These are phyloP conservation scores for Scarus forsteni DNA, from an alignment of 2,797 vertebrate genomes.

Conservation along the genomic window DNA sequence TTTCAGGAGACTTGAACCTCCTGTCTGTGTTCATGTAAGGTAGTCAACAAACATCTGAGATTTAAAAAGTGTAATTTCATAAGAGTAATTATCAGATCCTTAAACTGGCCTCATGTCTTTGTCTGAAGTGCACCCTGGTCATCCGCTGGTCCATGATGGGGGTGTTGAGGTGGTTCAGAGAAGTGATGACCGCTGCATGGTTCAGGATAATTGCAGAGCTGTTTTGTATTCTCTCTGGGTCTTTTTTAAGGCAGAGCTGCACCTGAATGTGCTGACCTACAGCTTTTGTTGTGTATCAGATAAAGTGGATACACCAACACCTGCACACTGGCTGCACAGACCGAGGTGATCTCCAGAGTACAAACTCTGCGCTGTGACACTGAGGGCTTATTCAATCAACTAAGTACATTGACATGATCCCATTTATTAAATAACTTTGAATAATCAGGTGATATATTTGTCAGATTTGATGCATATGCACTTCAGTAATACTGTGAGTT, in stretches of 20 bases:
- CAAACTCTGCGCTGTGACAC: background rate
- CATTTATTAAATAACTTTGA: too few species aligned
- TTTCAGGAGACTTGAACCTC: too few species aligned
- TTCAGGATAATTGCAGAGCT: conserved; percentile 27
- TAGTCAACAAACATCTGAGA: conserved; percentile 14
- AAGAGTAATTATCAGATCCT: conserved; percentile 10
- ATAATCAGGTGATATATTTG: too few species aligned
- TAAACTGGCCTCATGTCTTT: conserved; percentile 19
- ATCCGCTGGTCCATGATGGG: background rate
- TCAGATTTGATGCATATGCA: too few species aligned
- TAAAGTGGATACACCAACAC: conserved; percentile 41
- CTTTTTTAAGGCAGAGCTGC: background rate
- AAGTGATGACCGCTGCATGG: conserved; percentile 8
- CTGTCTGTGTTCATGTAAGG: conserved; percentile 6
- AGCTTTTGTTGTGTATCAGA: conserved; percentile 46
- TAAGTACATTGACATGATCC: too few species aligned
- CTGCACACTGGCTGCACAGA: conserved; percentile 1
- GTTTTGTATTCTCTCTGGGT: conserved; percentile 38
- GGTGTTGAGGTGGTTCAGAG: conserved; percentile 14
- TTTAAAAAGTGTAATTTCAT: conserved; percentile 19
- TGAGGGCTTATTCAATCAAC: too few species aligned
- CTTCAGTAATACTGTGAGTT: too few species aligned
- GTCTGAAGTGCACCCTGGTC: conserved; percentile 14
- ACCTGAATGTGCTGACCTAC: conserved; percentile 33
- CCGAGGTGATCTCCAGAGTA: conserved; percentile 3